Conservation (phyloP, 2,797 vertebrate species). For the Poeciliopsis presidionis region DNA sequence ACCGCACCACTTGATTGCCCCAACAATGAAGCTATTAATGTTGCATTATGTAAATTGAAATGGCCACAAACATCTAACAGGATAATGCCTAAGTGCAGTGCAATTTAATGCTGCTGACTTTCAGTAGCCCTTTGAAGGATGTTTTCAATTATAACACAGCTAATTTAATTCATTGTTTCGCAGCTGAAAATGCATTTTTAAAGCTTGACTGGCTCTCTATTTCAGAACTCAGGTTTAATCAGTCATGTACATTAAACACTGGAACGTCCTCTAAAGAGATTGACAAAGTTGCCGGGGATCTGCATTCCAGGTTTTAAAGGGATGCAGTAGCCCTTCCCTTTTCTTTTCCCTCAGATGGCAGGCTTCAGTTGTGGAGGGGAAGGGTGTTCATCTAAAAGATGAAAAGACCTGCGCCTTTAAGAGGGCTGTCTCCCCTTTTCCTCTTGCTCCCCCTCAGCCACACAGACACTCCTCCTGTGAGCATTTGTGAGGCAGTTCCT, state of each 20-base stretch:
- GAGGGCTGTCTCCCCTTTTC: constrained; percentile 81
- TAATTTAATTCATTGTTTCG: constrained; percentile 85
- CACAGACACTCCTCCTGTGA: constrained; percentile 82
- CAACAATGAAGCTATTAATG: constrained; percentile 79
- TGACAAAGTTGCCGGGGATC: constrained; percentile 83
- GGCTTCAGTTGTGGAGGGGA: constrained; percentile 63
- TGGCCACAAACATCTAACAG: constrained; percentile 78
- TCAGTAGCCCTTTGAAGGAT: constrained; percentile 81
- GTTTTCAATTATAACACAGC: constrained; percentile 83
- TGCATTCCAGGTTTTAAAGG: constrained; percentile 77
- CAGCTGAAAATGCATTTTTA: constrained; percentile 82
- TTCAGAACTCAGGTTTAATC: constrained; percentile 82
- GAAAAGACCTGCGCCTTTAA: constrained; percentile 85
- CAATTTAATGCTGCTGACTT: constrained; percentile 82
- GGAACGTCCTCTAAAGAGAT: constrained; percentile 86
- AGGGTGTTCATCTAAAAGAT: constrained; percentile 71
- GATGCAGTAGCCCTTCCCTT: constrained; percentile 58
- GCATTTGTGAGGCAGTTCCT: constrained; percentile 82
- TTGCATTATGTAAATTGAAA: constrained; percentile 79
- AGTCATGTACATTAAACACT: constrained; percentile 82
- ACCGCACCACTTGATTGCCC: constrained; percentile 68
- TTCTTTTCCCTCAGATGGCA: constrained; percentile 57
- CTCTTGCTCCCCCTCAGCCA: constrained; percentile 81
- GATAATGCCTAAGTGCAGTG: constrained; percentile 78
- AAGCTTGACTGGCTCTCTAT: constrained; percentile 80